phyloP scores from a whole-genome alignment of 2,888 invertebrate species.

The Globia sparganii region DNA sequence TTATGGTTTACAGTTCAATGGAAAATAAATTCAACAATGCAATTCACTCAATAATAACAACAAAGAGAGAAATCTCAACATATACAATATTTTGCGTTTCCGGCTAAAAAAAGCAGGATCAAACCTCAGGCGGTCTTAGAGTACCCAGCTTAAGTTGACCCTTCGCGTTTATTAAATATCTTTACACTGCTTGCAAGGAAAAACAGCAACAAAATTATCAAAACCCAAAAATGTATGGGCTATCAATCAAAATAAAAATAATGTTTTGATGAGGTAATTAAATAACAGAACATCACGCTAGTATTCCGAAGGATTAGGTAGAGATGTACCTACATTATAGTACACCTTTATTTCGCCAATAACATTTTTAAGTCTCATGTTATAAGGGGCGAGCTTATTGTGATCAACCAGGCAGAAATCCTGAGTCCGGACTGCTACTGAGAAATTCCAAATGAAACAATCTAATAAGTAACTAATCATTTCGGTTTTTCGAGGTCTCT shows the following conservation, averaged over 20 bases:
- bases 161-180: background rate
- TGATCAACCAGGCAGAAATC: too few species aligned
- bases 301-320: too few species aligned
- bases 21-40: slow-evolving; percentile 3
- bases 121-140: slow-evolving; percentile 13
- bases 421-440: too few species aligned
- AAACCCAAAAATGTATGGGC: background rate
- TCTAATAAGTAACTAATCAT: background rate
- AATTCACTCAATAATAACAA: slow-evolving; percentile 16
- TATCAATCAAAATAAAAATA: background rate
- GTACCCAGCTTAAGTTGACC: slow-evolving; percentile 24
- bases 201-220: background rate
- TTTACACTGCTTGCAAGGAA: background rate
- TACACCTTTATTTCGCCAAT: too few species aligned
- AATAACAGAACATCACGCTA: too few species aligned
- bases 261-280: too few species aligned
- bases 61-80: background rate
- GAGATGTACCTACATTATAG: too few species aligned
- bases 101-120: slow-evolving; percentile 10
- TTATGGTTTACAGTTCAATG: background rate
- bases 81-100: slow-evolving; percentile 30
- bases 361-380: too few species aligned
- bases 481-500: background rate
- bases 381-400: too few species aligned
- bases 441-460: too few species aligned